Conservation (phyloP, 2,888 invertebrate species). For the Meganola albula region DNA sequence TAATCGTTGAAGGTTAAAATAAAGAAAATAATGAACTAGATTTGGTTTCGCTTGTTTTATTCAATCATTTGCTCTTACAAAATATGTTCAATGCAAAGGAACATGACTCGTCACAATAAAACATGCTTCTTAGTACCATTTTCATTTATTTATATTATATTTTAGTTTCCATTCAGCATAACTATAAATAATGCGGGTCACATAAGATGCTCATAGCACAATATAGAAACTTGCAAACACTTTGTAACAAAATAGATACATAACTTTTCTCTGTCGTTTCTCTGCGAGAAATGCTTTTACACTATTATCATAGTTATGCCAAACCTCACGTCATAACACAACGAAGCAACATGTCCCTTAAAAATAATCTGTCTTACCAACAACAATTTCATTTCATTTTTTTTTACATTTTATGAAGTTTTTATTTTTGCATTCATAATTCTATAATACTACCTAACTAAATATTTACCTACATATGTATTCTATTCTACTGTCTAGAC, state of each 20-base stretch:
- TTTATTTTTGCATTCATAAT: conserved; percentile 79
- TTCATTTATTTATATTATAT: conserved; percentile 75
- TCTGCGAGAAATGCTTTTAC: conserved; percentile 70
- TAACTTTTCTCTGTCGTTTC: conserved; percentile 69
- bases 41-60: conserved; percentile 78
- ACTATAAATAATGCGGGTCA: conserved; percentile 77
- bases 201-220: conserved; percentile 78
- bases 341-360: conserved; percentile 79
- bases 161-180: conserved; percentile 77
- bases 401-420: conserved; percentile 77
- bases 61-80: conserved; percentile 79
- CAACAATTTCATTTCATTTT: conserved; percentile 79
- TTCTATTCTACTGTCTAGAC: conserved; percentile 78
- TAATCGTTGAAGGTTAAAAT: conserved; percentile 12
- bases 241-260: conserved; percentile 79
- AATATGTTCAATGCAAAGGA: conserved; percentile 79
- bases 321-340: conserved; percentile 74
- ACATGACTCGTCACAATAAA: conserved; percentile 78
- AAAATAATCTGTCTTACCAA: conserved; percentile 81
- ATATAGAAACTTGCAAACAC: conserved; percentile 78
- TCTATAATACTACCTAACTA: conserved; percentile 75
- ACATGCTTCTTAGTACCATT: conserved; percentile 78
- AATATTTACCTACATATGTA: conserved; percentile 77
- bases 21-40: conserved; percentile 54
- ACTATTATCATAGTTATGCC: conserved; percentile 77